Evolutionary conservation across 92 coral and sea anemone species (phyloP).

Genomic region (Meandrina meandrites): DNA sequence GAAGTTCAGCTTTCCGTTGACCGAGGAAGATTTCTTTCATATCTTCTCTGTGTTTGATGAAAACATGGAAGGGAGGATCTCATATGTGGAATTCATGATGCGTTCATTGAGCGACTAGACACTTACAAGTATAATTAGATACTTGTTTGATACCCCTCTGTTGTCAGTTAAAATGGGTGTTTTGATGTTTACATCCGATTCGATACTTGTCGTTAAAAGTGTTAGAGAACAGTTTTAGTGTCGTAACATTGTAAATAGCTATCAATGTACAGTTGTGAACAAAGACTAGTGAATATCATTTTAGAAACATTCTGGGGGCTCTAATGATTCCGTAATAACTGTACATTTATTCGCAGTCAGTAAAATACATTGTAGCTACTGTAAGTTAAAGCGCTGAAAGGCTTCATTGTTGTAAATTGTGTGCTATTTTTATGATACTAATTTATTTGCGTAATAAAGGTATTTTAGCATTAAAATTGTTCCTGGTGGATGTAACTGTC

Average conservation of each 20-base stretch:
- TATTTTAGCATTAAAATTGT: not conserved
- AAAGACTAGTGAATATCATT: not conserved
- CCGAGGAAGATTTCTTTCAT: conserved; percentile 84
- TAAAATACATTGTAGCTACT: not conserved
- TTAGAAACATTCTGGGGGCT: no score
- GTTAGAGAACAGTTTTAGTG: not conserved
- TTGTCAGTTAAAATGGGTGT: not conserved
- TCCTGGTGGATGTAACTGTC: not conserved
- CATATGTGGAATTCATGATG: conserved; percentile 81
- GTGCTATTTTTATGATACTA: not conserved
- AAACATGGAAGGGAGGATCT: conserved; percentile 74
- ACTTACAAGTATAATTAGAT: not conserved
- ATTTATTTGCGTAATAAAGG: not conserved
- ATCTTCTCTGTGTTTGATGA: conserved; percentile 81
- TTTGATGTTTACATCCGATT: not conserved
- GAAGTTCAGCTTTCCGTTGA: conserved; percentile 63
- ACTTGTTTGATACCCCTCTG: not conserved
- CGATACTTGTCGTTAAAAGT: not conserved
- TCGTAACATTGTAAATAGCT: not conserved
- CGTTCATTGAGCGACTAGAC: conserved; percentile 39
- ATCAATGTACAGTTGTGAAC: not conserved
- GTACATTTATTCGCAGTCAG: not conserved
- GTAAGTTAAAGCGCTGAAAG: not conserved
- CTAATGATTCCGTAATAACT: not conserved
- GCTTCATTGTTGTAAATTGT: not conserved